Conservation (phyloP, 2,113 vertebrate species). For the Sceloporus tristichus region DNA sequence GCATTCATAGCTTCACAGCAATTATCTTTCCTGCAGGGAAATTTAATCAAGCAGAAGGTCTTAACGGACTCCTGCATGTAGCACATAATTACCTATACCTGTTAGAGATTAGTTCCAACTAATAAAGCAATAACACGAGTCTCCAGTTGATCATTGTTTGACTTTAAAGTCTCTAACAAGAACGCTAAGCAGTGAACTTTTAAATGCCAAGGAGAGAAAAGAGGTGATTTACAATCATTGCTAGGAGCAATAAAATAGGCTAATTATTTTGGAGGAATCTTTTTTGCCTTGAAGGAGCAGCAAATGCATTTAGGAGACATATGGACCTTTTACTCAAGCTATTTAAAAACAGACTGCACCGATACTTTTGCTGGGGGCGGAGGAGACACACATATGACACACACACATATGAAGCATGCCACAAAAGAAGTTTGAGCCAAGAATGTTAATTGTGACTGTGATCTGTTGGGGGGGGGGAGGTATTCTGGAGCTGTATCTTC, state of each 20-base stretch:
- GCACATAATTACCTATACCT: constrained; percentile 55
- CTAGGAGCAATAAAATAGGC: constrained; percentile 35
- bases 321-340: not conserved
- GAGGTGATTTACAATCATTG: not conserved
- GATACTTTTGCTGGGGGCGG: not conserved
- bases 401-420: not conserved
- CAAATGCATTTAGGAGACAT: constrained; percentile 4
- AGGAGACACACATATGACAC: too few species aligned
- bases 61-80: constrained; percentile 43
- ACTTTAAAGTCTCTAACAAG: constrained; percentile 29
- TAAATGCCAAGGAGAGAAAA: constrained; percentile 9
- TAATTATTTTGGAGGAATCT: not conserved
- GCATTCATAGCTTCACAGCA: constrained; percentile 41
- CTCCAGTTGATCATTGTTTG: constrained; percentile 40
- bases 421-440: not conserved
- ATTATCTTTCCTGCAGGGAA: constrained; percentile 56
- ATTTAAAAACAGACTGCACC: not conserved
- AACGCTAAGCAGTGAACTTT: not conserved
- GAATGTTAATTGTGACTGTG: not conserved
- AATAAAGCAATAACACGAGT: constrained; percentile 37
- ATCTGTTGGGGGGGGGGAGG: too few species aligned
- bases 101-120: constrained; percentile 46
- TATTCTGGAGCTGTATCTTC: too few species aligned
- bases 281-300: constrained; percentile 8
- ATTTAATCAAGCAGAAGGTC: constrained; percentile 62